Conservation (phyloP, 2,113 vertebrate species). For the Motacilla tschutschensis region DNA sequence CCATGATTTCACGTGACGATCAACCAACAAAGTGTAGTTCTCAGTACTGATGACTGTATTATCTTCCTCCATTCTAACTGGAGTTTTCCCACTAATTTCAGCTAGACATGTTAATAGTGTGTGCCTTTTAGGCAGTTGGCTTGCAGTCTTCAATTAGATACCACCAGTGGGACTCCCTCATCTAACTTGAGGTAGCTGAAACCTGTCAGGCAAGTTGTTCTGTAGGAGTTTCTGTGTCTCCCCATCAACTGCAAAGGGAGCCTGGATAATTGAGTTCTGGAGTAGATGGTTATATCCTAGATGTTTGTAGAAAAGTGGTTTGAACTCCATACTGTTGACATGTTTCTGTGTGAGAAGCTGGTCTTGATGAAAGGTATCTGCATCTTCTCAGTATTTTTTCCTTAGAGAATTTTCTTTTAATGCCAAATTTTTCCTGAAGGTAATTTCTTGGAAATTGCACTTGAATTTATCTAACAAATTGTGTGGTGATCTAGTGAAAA, state of each 20-base stretch:
- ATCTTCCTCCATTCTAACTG: background rate
- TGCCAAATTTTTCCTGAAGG: background rate
- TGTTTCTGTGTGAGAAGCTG: background rate
- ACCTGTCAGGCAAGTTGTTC: background rate
- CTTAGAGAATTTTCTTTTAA: background rate
- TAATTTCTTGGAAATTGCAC: background rate
- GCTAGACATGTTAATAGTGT: background rate
- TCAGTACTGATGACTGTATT: background rate
- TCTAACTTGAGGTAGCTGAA: conserved; percentile 5
- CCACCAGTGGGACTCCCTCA: background rate
- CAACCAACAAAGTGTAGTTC: background rate
- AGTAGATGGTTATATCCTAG: background rate
- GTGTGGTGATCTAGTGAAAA: background rate
- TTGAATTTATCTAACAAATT: background rate
- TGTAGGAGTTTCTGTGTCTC: background rate
- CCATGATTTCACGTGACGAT: background rate
- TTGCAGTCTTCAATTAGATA: conserved; percentile 1
- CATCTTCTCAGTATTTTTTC: background rate
- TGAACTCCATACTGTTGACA: background rate
- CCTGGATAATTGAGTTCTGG: background rate
- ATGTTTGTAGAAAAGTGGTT: background rate
- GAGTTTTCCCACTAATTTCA: conserved; percentile 16
- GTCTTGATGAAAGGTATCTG: background rate
- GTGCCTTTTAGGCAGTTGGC: background rate
- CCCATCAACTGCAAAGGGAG: background rate